Percentiles rank a stretch among this genome's conserved stretches.
Conservation (phyloP, 1,140 invertebrate genomes). For the Drosophila teissieri region DNA sequence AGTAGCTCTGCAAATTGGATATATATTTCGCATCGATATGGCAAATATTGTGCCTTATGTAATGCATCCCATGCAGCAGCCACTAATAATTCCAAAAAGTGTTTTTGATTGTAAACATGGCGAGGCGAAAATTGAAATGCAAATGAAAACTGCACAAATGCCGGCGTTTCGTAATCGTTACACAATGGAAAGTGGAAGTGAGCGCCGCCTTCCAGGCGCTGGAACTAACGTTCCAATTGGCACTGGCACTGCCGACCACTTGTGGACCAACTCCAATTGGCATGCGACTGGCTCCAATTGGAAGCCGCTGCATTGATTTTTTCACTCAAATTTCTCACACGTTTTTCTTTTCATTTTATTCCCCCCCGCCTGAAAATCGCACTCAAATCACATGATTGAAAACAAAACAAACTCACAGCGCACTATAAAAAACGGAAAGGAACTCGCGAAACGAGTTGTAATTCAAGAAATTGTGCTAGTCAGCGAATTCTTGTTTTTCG, state of each 20-base stretch:
- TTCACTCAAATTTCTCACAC: conserved; percentile 14
- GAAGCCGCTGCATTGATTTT: conserved; percentile 34
- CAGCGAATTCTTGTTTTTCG: conserved; percentile 45
- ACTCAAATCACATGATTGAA: conserved; percentile 18
- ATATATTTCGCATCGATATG: not conserved
- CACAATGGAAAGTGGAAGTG: conserved; percentile 26
- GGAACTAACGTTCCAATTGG: not conserved
- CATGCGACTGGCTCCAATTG: conserved; percentile 18
- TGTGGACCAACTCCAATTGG: conserved; percentile 3
- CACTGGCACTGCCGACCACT: conserved; percentile 5
- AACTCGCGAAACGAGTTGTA: conserved; percentile 43
- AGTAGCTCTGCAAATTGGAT: not conserved
- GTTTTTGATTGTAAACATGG: not conserved
- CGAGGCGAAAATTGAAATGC: not conserved
- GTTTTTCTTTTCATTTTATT: not conserved
- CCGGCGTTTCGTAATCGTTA: conserved; percentile 59
- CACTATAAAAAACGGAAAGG: not conserved
- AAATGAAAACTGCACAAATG: not conserved
- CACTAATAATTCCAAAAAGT: not conserved
- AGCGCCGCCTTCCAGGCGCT: not conserved
- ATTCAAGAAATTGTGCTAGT: conserved; percentile 8
- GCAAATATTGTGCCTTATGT: conserved; percentile 19
- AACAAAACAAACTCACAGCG: conserved; percentile 12
- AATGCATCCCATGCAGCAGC: not conserved
- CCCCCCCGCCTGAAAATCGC: not conserved